Percentiles rank a stretch among this genome's conserved stretches.
phyloP scores from a whole-genome alignment of 2,888 invertebrate genomes.

The Camponotus fellah region DNA sequence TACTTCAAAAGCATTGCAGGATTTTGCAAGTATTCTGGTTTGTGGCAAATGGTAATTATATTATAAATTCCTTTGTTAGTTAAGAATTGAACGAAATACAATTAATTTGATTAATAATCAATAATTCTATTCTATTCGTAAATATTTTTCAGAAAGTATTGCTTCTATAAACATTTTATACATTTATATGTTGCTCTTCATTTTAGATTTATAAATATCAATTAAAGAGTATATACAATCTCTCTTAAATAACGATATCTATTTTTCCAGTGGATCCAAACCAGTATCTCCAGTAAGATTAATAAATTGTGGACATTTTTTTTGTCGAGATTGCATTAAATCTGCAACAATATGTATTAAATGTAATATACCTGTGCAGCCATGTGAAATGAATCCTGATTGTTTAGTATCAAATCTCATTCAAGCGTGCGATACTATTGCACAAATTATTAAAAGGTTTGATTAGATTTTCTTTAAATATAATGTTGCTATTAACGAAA shows the following conservation, averaged over 20 bases:
- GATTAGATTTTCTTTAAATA: constrained; percentile 6
- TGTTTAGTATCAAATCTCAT: constrained; percentile 68
- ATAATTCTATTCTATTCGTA: neutral
- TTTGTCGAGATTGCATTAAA: constrained; percentile 73
- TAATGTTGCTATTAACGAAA: neutral
- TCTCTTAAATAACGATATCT: neutral
- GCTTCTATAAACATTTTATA: neutral
- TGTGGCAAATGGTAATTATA: constrained; percentile 77
- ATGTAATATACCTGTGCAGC: constrained; percentile 71
- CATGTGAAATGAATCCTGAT: constrained; percentile 72
- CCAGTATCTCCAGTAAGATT: constrained; percentile 69
- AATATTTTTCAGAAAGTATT: neutral
- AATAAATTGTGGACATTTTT: constrained; percentile 76
- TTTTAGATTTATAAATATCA: neutral
- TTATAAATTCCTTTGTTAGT: neutral
- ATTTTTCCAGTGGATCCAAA: constrained; percentile 56
- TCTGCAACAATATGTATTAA: constrained; percentile 63
- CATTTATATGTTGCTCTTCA: neutral
- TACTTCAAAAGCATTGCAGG: constrained; percentile 69
- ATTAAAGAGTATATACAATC: neutral
- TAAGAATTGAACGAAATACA: neutral
- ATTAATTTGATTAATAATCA: neutral
- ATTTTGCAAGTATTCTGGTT: constrained; percentile 65
- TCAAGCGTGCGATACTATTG: constrained; percentile 69
- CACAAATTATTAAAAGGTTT: constrained; percentile 70